These are phyloP conservation scores for Ametastegia equiseti DNA, from an alignment of 2,888 invertebrate species.

Conservation along the genomic window DNA sequence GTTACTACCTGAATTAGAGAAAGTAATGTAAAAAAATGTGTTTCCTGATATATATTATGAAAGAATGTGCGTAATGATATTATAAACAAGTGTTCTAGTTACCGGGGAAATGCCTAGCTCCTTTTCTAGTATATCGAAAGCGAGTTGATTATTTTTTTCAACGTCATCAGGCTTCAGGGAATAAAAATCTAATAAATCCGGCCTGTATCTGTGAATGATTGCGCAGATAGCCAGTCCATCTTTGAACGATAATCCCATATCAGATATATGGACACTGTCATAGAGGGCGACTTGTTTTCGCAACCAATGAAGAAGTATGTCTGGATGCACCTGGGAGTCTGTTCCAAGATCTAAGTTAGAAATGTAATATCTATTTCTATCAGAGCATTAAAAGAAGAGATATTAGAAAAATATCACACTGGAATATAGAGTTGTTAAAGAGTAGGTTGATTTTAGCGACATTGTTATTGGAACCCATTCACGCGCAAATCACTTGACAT, in stretches of 20 bases:
- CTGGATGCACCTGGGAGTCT: conserved; percentile 86
- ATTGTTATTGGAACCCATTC: conserved; percentile 21
- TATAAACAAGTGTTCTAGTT: conserved; percentile 57
- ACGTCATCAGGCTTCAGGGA: conserved; percentile 82
- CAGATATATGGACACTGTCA: conserved; percentile 79
- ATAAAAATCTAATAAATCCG: conserved; percentile 90
- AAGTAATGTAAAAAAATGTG: neutral
- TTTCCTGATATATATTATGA: neutral
- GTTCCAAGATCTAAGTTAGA: conserved; percentile 55
- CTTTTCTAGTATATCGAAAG: conserved; percentile 91
- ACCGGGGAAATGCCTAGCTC: conserved; percentile 86
- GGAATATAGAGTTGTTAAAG: conserved; percentile 1
- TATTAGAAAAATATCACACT: conserved; percentile 37
- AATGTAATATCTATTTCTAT: conserved; percentile 30
- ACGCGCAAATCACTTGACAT: conserved; percentile 15
- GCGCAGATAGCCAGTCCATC: conserved; percentile 84
- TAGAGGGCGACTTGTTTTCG: conserved; percentile 84
- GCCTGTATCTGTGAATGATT: conserved; percentile 91
- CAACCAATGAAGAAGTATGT: conserved; percentile 88
- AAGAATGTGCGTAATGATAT: neutral
- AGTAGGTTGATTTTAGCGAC: conserved; percentile 35
- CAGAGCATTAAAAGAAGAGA: conserved; percentile 13
- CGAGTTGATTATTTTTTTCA: conserved; percentile 86
- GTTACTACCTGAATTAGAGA: conserved; percentile 80
- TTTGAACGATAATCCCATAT: conserved; percentile 85